A percentile compares a stretch with the other conserved stretches of the same genome.
These are phyloP conservation scores for Sebastes oblongus DNA, from an alignment of 2,797 vertebrate genomes.

Conservation along the genomic window DNA sequence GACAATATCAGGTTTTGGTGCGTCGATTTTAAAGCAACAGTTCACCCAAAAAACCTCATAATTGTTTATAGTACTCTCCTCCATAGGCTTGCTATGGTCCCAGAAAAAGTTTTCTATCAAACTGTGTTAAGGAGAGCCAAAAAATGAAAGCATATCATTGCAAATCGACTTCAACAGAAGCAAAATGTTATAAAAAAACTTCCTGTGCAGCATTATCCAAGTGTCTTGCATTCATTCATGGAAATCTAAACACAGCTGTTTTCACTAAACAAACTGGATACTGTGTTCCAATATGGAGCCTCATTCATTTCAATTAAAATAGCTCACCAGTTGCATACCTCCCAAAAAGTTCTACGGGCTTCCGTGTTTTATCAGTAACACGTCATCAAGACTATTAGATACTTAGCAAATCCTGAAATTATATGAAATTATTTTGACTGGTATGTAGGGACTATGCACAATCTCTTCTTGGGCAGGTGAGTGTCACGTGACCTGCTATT, in stretches of 20 bases:
- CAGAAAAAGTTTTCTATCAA: background rate
- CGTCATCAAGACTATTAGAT: background rate
- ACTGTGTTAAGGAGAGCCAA: background rate
- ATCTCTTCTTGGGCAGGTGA: background rate
- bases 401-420: background rate
- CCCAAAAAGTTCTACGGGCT: background rate
- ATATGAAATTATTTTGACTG: background rate
- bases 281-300: background rate
- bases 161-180: background rate
- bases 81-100: accelerated
- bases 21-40: accelerated
- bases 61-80: background rate
- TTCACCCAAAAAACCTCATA: background rate
- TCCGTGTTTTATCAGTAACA: background rate
- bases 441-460: background rate
- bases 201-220: no score
- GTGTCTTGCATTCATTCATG: background rate
- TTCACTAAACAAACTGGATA: background rate
- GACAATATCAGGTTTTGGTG: background rate
- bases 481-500: background rate
- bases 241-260: no score
- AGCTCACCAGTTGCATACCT: background rate
- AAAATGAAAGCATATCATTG: background rate
- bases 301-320: background rate
- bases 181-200: no score